Evolutionary conservation across 1,140 invertebrate species (phyloP).

Genomic region (Onthophagus taurus): DNA sequence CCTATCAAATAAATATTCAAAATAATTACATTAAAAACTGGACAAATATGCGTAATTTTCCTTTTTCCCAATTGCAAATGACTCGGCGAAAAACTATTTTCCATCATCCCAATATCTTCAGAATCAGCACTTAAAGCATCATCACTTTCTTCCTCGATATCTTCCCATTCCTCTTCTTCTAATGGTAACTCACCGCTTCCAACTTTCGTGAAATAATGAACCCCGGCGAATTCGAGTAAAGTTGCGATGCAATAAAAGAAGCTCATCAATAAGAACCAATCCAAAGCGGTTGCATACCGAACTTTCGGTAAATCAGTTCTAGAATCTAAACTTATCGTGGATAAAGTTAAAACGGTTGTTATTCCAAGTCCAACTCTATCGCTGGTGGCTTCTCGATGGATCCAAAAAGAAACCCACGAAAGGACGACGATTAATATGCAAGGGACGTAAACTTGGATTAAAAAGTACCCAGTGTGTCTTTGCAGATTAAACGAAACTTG

Average conservation of each 20-base stretch:
- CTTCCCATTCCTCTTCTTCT: constrained; percentile 71
- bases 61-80: constrained; percentile 28
- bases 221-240: constrained; percentile 84
- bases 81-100: constrained; percentile 13
- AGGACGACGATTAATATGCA: constrained; percentile 90
- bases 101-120: constrained; percentile 18
- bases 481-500: constrained; percentile 86
- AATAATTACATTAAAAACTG: constrained; percentile 48
- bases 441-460: constrained; percentile 91
- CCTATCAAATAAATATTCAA: neutral
- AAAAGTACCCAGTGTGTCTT: constrained; percentile 84
- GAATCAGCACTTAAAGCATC: constrained; percentile 40
- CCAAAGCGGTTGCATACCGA: constrained; percentile 81
- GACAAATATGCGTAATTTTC: constrained; percentile 47
- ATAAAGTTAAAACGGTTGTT: constrained; percentile 83
- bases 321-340: constrained; percentile 85
- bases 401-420: constrained; percentile 96
- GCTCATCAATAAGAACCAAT: constrained; percentile 89
- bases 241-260: constrained; percentile 92
- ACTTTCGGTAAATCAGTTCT: constrained; percentile 78
- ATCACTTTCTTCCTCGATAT: constrained; percentile 43
- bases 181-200: constrained; percentile 72
- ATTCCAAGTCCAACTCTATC: constrained; percentile 65
- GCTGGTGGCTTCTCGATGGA: constrained; percentile 86
- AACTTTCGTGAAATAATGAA: constrained; percentile 71